Percentiles rank a stretch among this genome's conserved stretches.
Evolutionary conservation across 2,113 vertebrate genomes (phyloP).

Genomic region (Trematomus loennbergii): DNA sequence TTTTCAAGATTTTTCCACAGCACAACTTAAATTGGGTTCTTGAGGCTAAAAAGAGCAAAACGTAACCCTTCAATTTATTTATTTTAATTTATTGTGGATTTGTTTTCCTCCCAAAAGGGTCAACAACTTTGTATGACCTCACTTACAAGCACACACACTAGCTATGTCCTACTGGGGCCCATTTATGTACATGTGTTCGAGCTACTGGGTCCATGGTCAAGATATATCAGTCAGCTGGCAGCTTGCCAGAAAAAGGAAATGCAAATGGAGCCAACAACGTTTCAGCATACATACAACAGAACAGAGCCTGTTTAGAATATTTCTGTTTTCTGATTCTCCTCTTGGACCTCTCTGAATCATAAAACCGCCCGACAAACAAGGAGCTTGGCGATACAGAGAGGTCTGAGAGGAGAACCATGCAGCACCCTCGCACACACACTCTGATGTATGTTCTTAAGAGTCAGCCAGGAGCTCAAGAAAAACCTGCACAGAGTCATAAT

Average conservation of each 20-base stretch:
- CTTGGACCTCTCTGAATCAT: conserved; percentile 45
- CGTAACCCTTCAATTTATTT: not conserved
- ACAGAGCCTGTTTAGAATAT: conserved; percentile 12
- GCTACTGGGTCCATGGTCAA: conserved; percentile 13
- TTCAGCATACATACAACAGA: conserved; percentile 17
- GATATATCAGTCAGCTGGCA: conserved; percentile 1
- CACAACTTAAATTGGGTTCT: conserved; percentile 37
- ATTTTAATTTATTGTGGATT: not conserved
- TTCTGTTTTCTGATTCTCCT: conserved; percentile 35
- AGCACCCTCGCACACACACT: conserved; percentile 43
- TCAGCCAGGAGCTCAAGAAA: conserved; percentile 52
- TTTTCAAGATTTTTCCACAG: conserved; percentile 26
- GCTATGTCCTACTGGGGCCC: not conserved
- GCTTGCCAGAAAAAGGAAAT: conserved; percentile 35
- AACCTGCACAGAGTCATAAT: conserved; percentile 56
- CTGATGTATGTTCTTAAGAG: conserved; percentile 56
- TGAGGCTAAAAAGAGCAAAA: conserved; percentile 25
- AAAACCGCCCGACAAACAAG: conserved; percentile 42
- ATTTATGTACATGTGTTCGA: conserved; percentile 1
- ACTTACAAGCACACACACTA: conserved; percentile 29
- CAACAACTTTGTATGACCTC: conserved; percentile 14
- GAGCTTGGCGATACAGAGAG: conserved; percentile 17
- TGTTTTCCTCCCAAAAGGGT: conserved; percentile 4
- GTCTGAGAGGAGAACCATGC: conserved; percentile 56
- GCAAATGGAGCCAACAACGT: conserved; percentile 27